Conservation (phyloP, 2,113 vertebrate genomes). For the Planiliza haematocheilus region DNA sequence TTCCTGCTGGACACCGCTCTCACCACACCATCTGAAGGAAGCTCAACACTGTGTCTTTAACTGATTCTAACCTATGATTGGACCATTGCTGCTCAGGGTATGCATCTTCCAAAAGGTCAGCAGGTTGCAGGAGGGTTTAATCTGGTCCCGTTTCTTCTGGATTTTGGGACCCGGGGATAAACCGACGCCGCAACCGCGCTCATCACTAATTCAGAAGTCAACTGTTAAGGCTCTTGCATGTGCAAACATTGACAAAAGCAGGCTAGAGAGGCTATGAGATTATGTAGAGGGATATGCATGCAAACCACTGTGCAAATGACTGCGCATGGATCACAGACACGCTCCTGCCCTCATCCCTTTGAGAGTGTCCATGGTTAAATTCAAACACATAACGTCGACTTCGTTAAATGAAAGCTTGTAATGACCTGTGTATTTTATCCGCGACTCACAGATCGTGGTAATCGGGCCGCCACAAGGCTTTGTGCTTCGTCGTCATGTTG, state of each 20-base stretch:
- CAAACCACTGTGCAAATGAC: slow-evolving; percentile 1
- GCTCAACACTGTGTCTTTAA: too few relatives aligned
- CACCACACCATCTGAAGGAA: too few relatives aligned
- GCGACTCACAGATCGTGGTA: not conserved
- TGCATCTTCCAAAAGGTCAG: not conserved
- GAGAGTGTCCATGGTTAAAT: slow-evolving; percentile 1
- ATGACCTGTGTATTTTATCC: not conserved
- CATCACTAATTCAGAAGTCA: slow-evolving; percentile 52
- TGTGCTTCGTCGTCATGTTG: slow-evolving; percentile 6
- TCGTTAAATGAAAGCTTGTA: slow-evolving; percentile 30
- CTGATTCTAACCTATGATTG: not conserved
- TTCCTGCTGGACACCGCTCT: too few relatives aligned
- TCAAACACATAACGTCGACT: not conserved
- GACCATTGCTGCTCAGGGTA: too few relatives aligned
- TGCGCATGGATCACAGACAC: slow-evolving; percentile 4
- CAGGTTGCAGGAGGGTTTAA: not conserved
- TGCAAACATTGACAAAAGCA: slow-evolving; percentile 48
- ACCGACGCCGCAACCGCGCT: slow-evolving; percentile 24
- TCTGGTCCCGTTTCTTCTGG: not conserved
- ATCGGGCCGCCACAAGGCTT: slow-evolving; percentile 7
- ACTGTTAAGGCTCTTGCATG: not conserved
- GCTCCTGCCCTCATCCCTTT: not conserved
- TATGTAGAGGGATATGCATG: not conserved
- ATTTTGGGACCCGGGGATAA: not conserved
- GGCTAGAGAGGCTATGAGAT: slow-evolving; percentile 4